These are phyloP conservation scores for Prietella phreatophila DNA, from an alignment of 2,113 vertebrate genomes.

Conservation along the genomic window DNA sequence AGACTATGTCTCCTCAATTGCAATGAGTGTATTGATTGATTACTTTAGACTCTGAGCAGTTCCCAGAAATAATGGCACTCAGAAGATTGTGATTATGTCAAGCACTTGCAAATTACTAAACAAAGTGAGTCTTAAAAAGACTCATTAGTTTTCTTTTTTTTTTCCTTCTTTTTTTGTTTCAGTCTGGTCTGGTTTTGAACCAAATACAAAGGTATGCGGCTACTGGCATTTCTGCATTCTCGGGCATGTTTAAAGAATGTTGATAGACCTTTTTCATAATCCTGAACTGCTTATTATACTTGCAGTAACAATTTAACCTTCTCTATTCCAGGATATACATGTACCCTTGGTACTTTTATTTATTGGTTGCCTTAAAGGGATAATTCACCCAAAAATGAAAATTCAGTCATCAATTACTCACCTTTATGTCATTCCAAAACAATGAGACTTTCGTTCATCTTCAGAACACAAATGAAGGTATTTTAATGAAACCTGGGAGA, in stretches of 20 bases:
- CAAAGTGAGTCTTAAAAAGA: background rate
- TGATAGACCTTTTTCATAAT: background rate
- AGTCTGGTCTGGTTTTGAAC: background rate
- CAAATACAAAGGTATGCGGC: background rate
- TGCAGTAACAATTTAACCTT: background rate
- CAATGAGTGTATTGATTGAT: background rate
- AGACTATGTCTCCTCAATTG: background rate
- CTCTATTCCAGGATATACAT: background rate
- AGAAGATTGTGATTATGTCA: background rate
- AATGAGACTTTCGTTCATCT: too few species aligned
- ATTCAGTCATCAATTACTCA: too few species aligned
- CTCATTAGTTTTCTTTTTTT: background rate
- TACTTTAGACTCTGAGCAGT: background rate
- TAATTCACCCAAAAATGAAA: too few species aligned
- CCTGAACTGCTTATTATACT: background rate
- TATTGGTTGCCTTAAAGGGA: background rate
- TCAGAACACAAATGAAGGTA: too few species aligned
- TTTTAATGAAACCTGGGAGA: too few species aligned
- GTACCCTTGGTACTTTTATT: background rate
- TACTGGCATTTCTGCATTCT: background rate
- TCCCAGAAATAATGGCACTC: slow-evolving; percentile 9
- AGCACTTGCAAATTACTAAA: background rate
- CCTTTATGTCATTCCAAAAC: too few species aligned
- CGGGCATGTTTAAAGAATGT: background rate
- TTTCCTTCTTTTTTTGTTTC: background rate